phyloP scores from a whole-genome alignment of 2,797 vertebrate species.

The Rhinichthys osculus region DNA sequence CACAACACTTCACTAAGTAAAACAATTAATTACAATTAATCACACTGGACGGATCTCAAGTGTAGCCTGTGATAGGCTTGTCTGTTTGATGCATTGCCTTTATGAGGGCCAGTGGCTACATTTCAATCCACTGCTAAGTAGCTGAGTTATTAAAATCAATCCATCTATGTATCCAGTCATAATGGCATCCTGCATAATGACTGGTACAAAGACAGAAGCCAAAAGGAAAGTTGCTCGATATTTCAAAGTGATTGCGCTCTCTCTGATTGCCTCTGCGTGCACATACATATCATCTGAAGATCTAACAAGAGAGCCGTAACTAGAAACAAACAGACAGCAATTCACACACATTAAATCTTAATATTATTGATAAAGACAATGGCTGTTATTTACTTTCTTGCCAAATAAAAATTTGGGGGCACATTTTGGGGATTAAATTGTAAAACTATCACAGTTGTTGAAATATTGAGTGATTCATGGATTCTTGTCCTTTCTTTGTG shows the following conservation, averaged over 20 bases:
- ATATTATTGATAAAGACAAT: not conserved
- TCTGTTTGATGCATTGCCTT: slow-evolving; percentile 72
- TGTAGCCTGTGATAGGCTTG: slow-evolving; percentile 67
- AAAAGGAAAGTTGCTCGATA: slow-evolving; percentile 25
- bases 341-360: not conserved
- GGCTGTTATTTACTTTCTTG: not conserved
- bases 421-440: not conserved
- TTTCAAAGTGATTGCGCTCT: slow-evolving; percentile 8
- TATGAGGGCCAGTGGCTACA: slow-evolving; percentile 59
- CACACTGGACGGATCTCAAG: slow-evolving; percentile 66
- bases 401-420: not conserved
- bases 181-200: slow-evolving; percentile 37
- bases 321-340: not conserved
- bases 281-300: not conserved
- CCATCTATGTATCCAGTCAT: slow-evolving; percentile 51
- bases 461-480: not conserved
- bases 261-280: not conserved
- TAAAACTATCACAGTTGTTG: not conserved
- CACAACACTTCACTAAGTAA: slow-evolving; percentile 62
- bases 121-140: slow-evolving; percentile 55
- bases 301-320: not conserved
- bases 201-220: slow-evolving; percentile 32
- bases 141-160: slow-evolving; percentile 57
- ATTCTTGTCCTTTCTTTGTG: not conserved
- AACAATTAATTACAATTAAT: slow-evolving; percentile 76